Conservation (phyloP, 2,113 vertebrate species). For the Dromaius novaehollandiae region DNA sequence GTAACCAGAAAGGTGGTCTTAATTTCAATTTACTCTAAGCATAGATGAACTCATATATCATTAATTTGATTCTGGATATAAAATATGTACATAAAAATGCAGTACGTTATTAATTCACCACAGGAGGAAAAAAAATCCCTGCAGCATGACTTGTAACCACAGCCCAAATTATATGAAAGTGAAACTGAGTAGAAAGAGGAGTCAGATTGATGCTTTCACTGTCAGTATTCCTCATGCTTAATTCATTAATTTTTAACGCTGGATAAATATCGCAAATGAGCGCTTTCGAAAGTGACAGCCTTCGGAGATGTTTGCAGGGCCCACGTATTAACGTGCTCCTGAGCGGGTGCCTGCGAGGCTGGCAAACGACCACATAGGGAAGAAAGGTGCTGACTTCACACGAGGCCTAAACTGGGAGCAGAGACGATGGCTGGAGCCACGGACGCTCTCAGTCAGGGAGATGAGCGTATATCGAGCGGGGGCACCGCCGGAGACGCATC, state of each 20-base stretch:
- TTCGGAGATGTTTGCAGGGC: neutral
- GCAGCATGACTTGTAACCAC: neutral
- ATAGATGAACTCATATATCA: neutral
- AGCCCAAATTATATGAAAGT: neutral
- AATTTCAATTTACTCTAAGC: neutral
- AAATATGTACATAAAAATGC: accelerated
- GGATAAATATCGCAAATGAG: neutral
- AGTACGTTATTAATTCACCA: neutral
- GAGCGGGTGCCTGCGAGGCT: accelerated
- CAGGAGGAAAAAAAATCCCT: neutral
- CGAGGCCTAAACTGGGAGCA: neutral
- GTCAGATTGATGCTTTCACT: neutral
- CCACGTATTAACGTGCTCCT: neutral
- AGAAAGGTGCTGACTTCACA: neutral
- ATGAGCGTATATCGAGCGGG: accelerated
- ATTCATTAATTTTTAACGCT: neutral
- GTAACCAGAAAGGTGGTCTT: neutral
- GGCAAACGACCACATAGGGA: too few species aligned
- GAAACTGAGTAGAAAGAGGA: slow-evolving; percentile 55
- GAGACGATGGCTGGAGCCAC: neutral
- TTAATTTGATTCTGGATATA: neutral
- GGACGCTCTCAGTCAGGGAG: accelerated
- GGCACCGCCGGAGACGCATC: neutral
- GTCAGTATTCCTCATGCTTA: accelerated
- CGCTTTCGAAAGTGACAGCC: neutral